phyloP scores from a whole-genome alignment of 2,888 invertebrate species.

The Sinhomidia bicolor region DNA sequence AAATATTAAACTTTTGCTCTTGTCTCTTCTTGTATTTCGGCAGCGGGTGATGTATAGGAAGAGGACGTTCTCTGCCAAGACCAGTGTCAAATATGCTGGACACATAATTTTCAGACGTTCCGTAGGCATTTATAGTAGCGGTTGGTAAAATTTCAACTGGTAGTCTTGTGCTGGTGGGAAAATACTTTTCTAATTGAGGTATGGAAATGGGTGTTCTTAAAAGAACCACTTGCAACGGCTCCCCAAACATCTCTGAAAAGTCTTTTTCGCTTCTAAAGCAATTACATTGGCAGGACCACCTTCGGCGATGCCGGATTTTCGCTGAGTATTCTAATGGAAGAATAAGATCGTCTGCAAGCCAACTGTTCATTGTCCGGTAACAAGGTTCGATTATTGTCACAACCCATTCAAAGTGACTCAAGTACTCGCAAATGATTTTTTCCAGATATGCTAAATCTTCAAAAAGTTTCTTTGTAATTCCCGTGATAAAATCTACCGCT shows the following conservation, averaged over 20 bases:
- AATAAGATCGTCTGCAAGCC: conserved; percentile 53
- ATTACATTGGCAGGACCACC: background rate
- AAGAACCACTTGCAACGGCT: conserved; percentile 58
- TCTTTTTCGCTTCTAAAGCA: conserved; percentile 16
- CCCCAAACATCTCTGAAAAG: conserved; percentile 65
- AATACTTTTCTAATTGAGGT: conserved; percentile 36
- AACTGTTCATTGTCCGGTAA: conserved; percentile 49
- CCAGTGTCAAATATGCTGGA: conserved; percentile 69
- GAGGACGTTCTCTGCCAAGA: conserved; percentile 65
- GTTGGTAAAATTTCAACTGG: conserved; percentile 4
- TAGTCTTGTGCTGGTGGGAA: conserved; percentile 2
- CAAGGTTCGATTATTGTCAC: conserved; percentile 61
- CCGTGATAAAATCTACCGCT: conserved; percentile 54
- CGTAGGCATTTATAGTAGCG: conserved; percentile 47
- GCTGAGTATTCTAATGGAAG: conserved; percentile 49
- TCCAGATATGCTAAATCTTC: conserved; percentile 60
- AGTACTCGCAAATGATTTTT: conserved; percentile 53
- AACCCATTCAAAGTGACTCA: conserved; percentile 54
- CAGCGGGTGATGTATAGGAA: conserved; percentile 53
- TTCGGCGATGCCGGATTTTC: background rate
- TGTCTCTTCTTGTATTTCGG: conserved; percentile 45
- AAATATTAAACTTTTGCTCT: conserved; percentile 55
- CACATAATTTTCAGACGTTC: conserved; percentile 63
- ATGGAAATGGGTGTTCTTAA: conserved; percentile 69
- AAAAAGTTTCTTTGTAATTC: conserved; percentile 62